Percentiles rank a stretch among this genome's conserved stretches.
Evolutionary conservation across 2,888 invertebrate species (phyloP).

Genomic region (Leptinotarsa rubiginosa): DNA sequence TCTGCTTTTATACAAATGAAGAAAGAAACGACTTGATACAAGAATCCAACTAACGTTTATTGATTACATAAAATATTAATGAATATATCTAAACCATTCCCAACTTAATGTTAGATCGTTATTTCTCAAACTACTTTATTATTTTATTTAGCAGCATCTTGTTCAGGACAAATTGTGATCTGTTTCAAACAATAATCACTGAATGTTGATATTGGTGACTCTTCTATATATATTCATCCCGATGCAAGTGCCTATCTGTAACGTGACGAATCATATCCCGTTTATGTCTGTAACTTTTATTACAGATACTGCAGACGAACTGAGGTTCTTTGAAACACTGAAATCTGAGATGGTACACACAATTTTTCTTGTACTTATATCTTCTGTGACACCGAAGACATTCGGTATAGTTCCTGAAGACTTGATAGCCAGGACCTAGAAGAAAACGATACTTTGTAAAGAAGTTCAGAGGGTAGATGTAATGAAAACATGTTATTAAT

Average conservation of each 20-base stretch:
- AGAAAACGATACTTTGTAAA: slow-evolving; percentile 16
- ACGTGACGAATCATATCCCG: slow-evolving; percentile 69
- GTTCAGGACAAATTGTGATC: no score
- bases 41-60: no score
- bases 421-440: slow-evolving; percentile 38
- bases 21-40: no score
- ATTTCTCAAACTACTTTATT: no score
- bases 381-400: slow-evolving; percentile 39
- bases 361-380: slow-evolving; percentile 44
- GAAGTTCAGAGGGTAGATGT: no score
- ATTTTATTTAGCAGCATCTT: no score
- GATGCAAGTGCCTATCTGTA: slow-evolving; percentile 32
- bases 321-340: slow-evolving; percentile 68
- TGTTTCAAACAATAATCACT: no score
- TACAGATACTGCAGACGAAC: slow-evolving; percentile 65
- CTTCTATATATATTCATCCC: background rate
- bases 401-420: slow-evolving; percentile 36
- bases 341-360: slow-evolving; percentile 37
- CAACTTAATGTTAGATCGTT: no score
- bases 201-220: background rate
- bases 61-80: no score
- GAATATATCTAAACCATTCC: no score
- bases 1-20: no score
- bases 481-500: no score
- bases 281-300: slow-evolving; percentile 70